These are phyloP conservation scores for Sycophila texana DNA, from an alignment of 2,888 invertebrate species.

Conservation along the genomic window DNA sequence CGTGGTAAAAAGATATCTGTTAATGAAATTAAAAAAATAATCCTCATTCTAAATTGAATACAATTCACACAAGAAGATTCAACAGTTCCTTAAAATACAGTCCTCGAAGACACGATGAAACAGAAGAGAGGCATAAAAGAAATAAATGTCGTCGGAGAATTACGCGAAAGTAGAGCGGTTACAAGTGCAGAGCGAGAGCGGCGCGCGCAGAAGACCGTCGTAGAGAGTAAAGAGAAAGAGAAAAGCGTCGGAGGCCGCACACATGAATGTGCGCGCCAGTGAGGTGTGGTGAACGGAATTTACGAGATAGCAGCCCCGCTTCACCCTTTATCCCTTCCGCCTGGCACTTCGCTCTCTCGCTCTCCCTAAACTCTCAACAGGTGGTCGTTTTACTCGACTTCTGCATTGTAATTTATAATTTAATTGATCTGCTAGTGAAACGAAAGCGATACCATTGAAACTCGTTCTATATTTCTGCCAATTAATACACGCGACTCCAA, in stretches of 20 bases:
- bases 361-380: conserved; percentile 68
- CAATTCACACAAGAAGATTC: neutral
- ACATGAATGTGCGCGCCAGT: conserved; percentile 53
- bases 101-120: neutral
- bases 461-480: conserved; percentile 11
- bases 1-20: no score
- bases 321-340: conserved; percentile 64
- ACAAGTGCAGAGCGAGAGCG: conserved; percentile 9
- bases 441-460: conserved; percentile 43
- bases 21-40: no score
- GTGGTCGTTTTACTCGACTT: conserved; percentile 74
- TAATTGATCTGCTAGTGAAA: conserved; percentile 71
- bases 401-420: conserved; percentile 74
- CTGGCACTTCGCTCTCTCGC: conserved; percentile 52
- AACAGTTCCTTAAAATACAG: conserved; percentile 15
- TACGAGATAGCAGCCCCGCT: conserved; percentile 73
- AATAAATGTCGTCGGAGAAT: conserved; percentile 47
- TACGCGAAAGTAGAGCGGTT: conserved; percentile 41
- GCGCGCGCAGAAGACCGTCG: conserved; percentile 4
- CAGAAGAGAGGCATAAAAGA: conserved; percentile 14
- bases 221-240: conserved; percentile 31
- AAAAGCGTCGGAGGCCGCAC: conserved; percentile 32
- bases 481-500: neutral
- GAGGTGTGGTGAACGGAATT: conserved; percentile 69
- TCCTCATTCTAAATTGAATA: neutral